These are phyloP conservation scores for Drosophila willistoni DNA, from an alignment of 1,140 invertebrate genomes.

Conservation along the genomic window DNA sequence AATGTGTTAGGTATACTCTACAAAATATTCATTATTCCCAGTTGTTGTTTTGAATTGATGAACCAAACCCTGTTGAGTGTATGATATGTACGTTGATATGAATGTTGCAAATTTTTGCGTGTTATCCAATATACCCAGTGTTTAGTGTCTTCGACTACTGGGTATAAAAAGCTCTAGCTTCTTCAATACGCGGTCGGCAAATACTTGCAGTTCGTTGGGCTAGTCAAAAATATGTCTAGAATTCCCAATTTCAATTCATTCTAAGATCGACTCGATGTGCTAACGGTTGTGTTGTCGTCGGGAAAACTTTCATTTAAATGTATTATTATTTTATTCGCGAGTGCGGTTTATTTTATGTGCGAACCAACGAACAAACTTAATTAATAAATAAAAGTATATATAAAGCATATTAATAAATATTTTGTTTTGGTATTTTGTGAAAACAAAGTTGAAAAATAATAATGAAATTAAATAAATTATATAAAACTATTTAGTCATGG, in stretches of 20 bases:
- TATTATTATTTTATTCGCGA: slow-evolving; percentile 1
- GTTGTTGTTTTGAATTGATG: no score
- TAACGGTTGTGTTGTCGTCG: slow-evolving; percentile 58
- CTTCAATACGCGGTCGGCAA: slow-evolving; percentile 47
- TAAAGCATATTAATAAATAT: not conserved
- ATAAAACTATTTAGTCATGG: slow-evolving; percentile 35
- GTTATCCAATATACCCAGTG: not conserved
- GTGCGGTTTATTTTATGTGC: slow-evolving; percentile 4
- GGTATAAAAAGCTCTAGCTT: slow-evolving; percentile 7
- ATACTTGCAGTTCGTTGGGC: slow-evolving; percentile 53
- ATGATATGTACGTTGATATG: no score
- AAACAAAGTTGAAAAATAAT: not conserved
- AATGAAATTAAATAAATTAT: not conserved
- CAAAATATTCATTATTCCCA: no score
- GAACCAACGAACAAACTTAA: not conserved
- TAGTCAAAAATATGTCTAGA: slow-evolving; percentile 49
- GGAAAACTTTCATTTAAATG: slow-evolving; percentile 10
- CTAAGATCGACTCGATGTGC: slow-evolving; percentile 69
- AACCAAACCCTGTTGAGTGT: no score
- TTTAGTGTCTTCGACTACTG: not conserved
- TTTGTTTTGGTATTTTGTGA: no score
- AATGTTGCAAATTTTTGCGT: no score
- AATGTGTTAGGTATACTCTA: no score
- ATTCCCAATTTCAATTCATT: slow-evolving; percentile 69
- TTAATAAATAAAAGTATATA: not conserved